Percentiles rank a stretch among this genome's conserved stretches.
These are phyloP conservation scores for Setophaga petechia DNA, from an alignment of 2,113 vertebrate genomes.

Conservation along the genomic window DNA sequence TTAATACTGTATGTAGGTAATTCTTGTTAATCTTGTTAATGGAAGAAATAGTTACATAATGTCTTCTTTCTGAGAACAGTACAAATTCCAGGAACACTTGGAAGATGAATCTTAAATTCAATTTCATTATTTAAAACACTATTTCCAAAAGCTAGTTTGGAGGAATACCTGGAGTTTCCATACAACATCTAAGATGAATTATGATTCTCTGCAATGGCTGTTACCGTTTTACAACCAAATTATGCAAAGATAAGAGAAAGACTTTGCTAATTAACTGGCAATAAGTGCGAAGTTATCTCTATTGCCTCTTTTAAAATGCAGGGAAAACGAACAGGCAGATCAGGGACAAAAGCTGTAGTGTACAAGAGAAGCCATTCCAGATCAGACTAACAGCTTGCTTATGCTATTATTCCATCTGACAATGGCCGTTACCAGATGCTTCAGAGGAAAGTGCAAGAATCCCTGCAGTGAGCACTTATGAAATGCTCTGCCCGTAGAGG, in stretches of 20 bases:
- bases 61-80: not conserved
- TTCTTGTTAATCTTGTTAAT: not conserved
- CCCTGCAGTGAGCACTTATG: slow-evolving; percentile 42
- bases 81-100: not conserved
- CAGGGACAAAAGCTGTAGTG: not conserved
- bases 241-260: not conserved
- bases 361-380: slow-evolving; percentile 1
- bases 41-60: not conserved
- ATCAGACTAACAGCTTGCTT: slow-evolving; percentile 22
- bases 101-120: not conserved
- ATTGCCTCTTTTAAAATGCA: not conserved
- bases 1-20: not conserved
- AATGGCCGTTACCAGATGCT: slow-evolving; percentile 25
- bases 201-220: not conserved
- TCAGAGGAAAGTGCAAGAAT: slow-evolving; percentile 29
- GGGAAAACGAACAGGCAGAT: not conserved
- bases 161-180: not conserved
- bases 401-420: slow-evolving; percentile 15
- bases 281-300: not conserved
- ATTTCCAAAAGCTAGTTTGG: not conserved
- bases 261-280: not conserved
- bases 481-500: not conserved
- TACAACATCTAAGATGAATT: not conserved
- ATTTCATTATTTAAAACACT: not conserved
- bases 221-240: not conserved